These are phyloP conservation scores for Scelioninae gen. 2 DNA, from an alignment of 2,888 invertebrate genomes.

Conservation along the genomic window DNA sequence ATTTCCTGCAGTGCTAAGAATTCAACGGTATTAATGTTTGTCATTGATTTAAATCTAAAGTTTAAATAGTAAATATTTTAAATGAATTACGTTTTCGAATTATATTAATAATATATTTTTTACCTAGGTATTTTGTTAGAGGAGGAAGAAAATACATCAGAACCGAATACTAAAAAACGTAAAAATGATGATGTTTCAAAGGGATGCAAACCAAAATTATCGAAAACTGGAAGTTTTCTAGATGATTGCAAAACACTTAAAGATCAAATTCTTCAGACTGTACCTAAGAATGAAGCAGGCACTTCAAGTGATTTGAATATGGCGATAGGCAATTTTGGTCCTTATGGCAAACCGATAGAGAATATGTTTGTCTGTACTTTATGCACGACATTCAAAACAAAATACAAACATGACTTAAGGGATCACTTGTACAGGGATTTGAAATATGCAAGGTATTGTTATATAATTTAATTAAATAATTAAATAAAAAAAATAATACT, in stretches of 20 bases:
- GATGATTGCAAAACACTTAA: constrained; percentile 62
- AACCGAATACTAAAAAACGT: constrained; percentile 62
- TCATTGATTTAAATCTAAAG: too few relatives aligned
- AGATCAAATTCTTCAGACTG: constrained; percentile 16
- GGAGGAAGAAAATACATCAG: constrained; percentile 43
- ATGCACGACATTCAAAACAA: constrained; percentile 79
- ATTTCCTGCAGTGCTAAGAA: too few relatives aligned
- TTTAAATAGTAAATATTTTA: constrained; percentile 26
- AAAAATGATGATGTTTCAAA: constrained; percentile 65
- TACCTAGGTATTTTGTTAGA: constrained; percentile 57
- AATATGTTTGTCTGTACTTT: constrained; percentile 79
- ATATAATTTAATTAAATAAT: background rate
- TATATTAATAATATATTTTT: background rate
- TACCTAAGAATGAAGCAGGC: constrained; percentile 8
- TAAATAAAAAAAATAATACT: too few relatives aligned
- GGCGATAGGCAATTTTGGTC: constrained; percentile 65
- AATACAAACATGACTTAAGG: constrained; percentile 79
- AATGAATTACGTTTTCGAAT: background rate
- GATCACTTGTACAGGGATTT: constrained; percentile 83
- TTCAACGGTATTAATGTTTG: too few relatives aligned
- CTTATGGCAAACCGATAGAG: constrained; percentile 77
- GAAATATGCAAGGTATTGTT: constrained; percentile 79
- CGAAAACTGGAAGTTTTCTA: constrained; percentile 60
- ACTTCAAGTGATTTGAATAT: too few relatives aligned
- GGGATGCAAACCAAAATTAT: constrained; percentile 63